Conservation (phyloP, 2,888 invertebrate species). For the Pantelozetes paolii region DNA sequence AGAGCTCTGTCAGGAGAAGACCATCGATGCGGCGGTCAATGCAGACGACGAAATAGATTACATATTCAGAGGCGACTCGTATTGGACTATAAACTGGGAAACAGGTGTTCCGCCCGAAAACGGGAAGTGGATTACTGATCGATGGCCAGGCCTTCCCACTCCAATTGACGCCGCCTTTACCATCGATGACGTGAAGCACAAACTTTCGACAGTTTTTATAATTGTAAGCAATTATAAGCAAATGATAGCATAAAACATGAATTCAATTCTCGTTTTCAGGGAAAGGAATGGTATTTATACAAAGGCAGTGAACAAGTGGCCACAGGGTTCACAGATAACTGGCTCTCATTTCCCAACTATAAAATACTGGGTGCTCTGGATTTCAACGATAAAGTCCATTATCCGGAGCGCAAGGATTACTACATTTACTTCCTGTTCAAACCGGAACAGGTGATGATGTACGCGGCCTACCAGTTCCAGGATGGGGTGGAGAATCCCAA, state of each 20-base stretch:
- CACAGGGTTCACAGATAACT: neutral
- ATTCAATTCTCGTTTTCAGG: neutral
- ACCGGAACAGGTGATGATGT: no score
- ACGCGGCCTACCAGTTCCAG: no score
- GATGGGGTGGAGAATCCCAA: no score
- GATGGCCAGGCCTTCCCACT: neutral
- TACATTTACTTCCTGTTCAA: no score
- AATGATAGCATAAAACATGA: neutral
- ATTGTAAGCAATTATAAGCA: neutral
- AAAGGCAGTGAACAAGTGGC: neutral
- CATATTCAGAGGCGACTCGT: neutral
- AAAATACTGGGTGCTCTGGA: neutral
- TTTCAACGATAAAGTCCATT: neutral
- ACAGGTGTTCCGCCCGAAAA: neutral
- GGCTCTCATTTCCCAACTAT: neutral
- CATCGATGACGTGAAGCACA: neutral
- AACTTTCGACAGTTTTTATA: neutral
- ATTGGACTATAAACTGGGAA: neutral
- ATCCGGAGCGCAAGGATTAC: no score
- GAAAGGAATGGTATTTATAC: neutral
- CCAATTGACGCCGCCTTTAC: conserved; percentile 15
- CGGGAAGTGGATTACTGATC: neutral
- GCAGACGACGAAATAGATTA: neutral
- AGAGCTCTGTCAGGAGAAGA: neutral
- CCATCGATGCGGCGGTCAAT: neutral